Percentiles rank a stretch among this genome's conserved stretches.
Conservation (phyloP, 2,888 invertebrate species). For the Phaonia tiefii region DNA sequence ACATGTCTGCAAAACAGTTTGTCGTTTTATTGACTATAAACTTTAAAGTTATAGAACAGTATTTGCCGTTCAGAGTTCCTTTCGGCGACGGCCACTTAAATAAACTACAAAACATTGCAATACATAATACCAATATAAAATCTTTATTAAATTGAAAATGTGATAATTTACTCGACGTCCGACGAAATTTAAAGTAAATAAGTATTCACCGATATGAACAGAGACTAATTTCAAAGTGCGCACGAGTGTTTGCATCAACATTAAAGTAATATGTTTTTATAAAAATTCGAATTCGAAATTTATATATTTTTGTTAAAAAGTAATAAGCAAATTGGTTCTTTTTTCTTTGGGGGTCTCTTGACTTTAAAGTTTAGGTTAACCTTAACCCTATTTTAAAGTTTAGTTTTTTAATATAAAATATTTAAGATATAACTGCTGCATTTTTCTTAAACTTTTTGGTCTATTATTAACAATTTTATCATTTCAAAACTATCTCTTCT, state of each 20-base stretch:
- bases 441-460: constrained; percentile 41
- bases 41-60: no score
- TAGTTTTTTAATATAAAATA: constrained; percentile 31
- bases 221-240: not conserved
- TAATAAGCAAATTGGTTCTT: constrained; percentile 52
- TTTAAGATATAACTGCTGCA: constrained; percentile 44
- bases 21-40: no score
- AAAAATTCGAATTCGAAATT: constrained; percentile 27
- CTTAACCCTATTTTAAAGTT: constrained; percentile 5
- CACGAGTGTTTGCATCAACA: no score
- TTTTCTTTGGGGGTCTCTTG: constrained; percentile 21
- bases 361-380: no score
- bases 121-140: no score
- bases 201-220: not conserved
- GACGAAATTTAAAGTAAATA: not conserved
- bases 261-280: constrained; percentile 13
- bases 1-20: no score
- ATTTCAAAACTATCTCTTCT: constrained; percentile 42
- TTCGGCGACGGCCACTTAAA: no score
- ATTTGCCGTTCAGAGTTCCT: no score
- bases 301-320: constrained; percentile 33
- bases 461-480: constrained; percentile 23
- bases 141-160: no score
- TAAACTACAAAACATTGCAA: no score
- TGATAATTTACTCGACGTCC: no score